Conservation (phyloP, 30 jellyfish, hydroid and myxozoan species). For the Clytia hemisphaerica region DNA sequence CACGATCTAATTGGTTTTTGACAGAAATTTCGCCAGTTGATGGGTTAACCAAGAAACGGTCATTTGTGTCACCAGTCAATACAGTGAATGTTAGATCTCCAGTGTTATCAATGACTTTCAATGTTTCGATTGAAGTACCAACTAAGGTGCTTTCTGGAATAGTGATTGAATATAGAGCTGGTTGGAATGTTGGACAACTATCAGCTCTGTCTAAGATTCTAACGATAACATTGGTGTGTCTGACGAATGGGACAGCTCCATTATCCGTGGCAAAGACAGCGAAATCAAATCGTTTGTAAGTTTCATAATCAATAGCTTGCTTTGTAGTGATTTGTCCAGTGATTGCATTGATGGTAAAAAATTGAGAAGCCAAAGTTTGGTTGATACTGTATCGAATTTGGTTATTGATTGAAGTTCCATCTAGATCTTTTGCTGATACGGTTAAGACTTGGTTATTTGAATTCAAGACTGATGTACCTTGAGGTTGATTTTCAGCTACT, state of each 20-base stretch:
- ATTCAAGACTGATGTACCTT: too few species aligned
- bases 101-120: slow-evolving; percentile 22
- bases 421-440: slow-evolving; percentile 66
- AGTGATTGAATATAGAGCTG: slow-evolving; percentile 19
- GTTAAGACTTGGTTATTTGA: slow-evolving; percentile 46
- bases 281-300: slow-evolving; percentile 35
- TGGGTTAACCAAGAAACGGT: slow-evolving; percentile 5
- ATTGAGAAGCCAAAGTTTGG: slow-evolving; percentile 42
- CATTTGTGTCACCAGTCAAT: background rate
- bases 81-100: slow-evolving; percentile 1
- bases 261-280: slow-evolving; percentile 73
- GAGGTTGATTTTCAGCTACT: slow-evolving; percentile 42
- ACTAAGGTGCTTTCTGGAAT: slow-evolving; percentile 23
- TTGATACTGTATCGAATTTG: slow-evolving; percentile 40
- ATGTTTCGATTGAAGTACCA: slow-evolving; percentile 18
- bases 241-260: slow-evolving; percentile 50
- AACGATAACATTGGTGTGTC: slow-evolving; percentile 55
- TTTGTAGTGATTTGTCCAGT: slow-evolving; percentile 49
- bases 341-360: slow-evolving; percentile 43
- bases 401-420: slow-evolving; percentile 52
- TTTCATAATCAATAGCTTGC: slow-evolving; percentile 55
- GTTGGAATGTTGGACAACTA: slow-evolving; percentile 47
- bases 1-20: slow-evolving; percentile 50
- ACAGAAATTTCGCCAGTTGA: slow-evolving; percentile 40
- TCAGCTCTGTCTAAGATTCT: slow-evolving; percentile 52